Evolutionary conservation across 2,888 invertebrate species (phyloP), one percentile per base, ranked within the genome.

Genomic region (Caenorhabditis afra): DNA sequence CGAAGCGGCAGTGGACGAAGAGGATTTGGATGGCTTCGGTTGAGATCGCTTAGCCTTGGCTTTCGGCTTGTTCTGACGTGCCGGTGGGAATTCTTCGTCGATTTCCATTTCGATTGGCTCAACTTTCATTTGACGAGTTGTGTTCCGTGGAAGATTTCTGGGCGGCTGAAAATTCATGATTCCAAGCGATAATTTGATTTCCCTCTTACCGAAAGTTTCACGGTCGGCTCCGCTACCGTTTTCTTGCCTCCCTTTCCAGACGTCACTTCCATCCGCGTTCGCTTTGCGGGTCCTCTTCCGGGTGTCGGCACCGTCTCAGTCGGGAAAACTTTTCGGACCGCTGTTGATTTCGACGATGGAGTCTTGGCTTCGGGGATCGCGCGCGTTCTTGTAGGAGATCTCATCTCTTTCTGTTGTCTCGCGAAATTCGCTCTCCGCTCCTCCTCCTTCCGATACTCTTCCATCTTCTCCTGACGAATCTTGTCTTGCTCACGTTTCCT

Each of bases 131-230:
- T 70, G 53, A 1, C 61, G 61, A 20, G 11, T 14, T 3, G 18
- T 23, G 20, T 23, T 49, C 18, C 73, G 55, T 18, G 41, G 49
- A 1, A 64, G 58, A 14, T 52, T 18, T 12, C 77, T 49, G 0
- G 77, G 61, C 23, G 77, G 77, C 77, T 77, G 61, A 47, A 71
- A 68, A 39, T 29, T n/a, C n/a, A n/a, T n/a, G n/a, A n/a, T n/a
- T n/a, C n/a, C n/a, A n/a, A n/a, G n/a, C n/a, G n/a, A n/a, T n/a
- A n/a, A n/a, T n/a, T n/a, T n/a, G 2, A 10, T 39, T 20, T 18
- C 37, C 37, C 16, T 11, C n/a, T n/a, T n/a, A n/a, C n/a, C 39
- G 77, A 77, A 10, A 71, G 2, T 3, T 39, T 5, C 12, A 65
- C 65, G 0, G 77, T 71, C 11, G 77, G 29, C n/a, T 53, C 57